A percentile compares a stretch with the other conserved stretches of the same genome.
These are phyloP conservation scores for Machaerirhynchus nigripectus DNA, from an alignment of 2,113 vertebrate genomes.

Conservation along the genomic window DNA sequence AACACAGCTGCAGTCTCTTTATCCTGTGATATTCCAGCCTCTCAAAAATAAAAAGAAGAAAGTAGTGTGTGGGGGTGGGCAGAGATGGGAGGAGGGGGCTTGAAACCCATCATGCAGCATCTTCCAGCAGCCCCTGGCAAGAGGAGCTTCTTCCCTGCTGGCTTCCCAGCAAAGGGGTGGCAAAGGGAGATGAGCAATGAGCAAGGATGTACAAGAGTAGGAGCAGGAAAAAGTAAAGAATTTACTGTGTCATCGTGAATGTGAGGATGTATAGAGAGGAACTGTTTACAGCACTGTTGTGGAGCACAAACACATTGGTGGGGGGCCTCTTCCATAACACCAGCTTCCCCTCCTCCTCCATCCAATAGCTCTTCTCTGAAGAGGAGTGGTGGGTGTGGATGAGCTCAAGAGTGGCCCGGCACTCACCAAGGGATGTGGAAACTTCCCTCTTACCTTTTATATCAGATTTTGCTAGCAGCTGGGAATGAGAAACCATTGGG, in stretches of 20 bases:
- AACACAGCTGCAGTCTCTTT: constrained; percentile 75
- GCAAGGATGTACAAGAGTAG: not conserved
- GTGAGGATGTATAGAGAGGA: not conserved
- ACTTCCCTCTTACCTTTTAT: not conserved
- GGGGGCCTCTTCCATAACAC: not conserved
- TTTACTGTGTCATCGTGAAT: rapidly evolving
- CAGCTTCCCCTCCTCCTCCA: not conserved
- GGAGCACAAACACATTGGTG: not conserved
- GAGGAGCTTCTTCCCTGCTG: not conserved
- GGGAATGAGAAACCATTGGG: not conserved
- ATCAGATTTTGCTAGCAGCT: not conserved
- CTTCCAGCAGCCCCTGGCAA: not conserved
- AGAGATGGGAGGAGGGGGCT: not conserved
- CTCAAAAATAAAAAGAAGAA: constrained; percentile 46
- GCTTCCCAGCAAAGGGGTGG: not conserved
- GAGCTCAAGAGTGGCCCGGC: not conserved
- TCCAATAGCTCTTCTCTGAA: not conserved
- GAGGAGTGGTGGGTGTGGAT: not conserved
- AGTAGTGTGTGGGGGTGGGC: not conserved
- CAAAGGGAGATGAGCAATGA: not conserved
- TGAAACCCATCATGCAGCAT: not conserved
- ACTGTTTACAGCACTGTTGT: not conserved
- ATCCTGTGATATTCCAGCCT: constrained; percentile 52
- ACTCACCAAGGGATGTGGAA: not conserved
- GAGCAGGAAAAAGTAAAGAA: not conserved